phyloP scores from a whole-genome alignment of 2,888 invertebrate genomes.

The Biston stratarius region DNA sequence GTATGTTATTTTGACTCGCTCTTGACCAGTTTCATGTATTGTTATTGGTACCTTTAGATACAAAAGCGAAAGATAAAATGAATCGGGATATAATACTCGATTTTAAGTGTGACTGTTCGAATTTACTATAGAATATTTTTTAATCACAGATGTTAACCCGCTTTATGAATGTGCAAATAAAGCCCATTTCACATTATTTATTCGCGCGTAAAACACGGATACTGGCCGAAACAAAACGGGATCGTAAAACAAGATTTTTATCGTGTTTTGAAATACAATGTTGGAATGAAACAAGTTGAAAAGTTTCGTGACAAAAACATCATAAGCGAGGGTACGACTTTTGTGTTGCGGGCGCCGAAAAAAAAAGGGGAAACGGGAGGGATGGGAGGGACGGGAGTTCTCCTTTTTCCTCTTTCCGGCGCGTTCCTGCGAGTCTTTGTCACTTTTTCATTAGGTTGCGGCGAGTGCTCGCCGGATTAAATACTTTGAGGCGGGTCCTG shows the following conservation, averaged over 20 bases:
- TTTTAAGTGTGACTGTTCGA: constrained; percentile 17
- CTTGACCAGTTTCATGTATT: too few relatives aligned
- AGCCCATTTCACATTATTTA: constrained; percentile 42
- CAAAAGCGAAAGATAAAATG: not conserved
- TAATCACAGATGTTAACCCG: constrained; percentile 41
- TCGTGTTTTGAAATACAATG: constrained; percentile 46
- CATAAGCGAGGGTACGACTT: constrained; percentile 38
- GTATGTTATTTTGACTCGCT: too few relatives aligned
- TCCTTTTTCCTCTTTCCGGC: constrained; percentile 33
- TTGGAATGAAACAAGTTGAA: constrained; percentile 43
- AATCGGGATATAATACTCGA: constrained; percentile 9
- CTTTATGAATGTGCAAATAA: constrained; percentile 42
- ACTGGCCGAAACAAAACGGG: constrained; percentile 40
- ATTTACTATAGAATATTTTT: constrained; percentile 36
- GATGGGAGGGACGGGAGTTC: constrained; percentile 21
- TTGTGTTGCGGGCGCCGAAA: constrained; percentile 32
- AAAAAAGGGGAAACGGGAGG: too few relatives aligned
- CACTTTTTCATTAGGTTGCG: constrained; percentile 42
- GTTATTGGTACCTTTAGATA: not conserved
- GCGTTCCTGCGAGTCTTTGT: constrained; percentile 42
- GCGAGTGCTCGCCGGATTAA: constrained; percentile 40
- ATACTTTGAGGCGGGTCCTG: constrained; percentile 39
- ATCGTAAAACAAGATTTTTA: constrained; percentile 48
- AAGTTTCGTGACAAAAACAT: constrained; percentile 45
- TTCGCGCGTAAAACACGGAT: constrained; percentile 39